Base-by-base conservation (phyloP, 2,888 invertebrate genomes). In the Amphipyra tragopoginis region DNA sequence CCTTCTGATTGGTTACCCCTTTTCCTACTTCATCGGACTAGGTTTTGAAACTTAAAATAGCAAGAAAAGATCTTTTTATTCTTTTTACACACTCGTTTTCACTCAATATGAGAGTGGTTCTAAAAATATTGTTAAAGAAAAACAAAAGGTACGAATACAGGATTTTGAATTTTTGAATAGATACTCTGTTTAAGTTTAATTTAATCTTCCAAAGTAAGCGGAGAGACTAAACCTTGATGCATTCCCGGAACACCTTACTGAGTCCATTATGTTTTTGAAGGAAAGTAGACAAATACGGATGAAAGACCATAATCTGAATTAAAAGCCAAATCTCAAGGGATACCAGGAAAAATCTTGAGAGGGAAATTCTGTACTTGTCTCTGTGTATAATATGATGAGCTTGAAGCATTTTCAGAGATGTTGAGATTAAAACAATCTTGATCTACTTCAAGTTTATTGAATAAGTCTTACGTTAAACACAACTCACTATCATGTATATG, bases 271-370 rank as follows among this genome's bases (percentile, higher is more conserved):
- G 11, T 43, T 42, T 52, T 11, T n/a, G 5, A 29, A 29, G 5
- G 1, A 49, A 38, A 49, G 21, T 11, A 38, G 11, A 38, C 21
- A 15, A 38, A 29, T 7, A 29, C 29, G 8, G 33, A 52, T 52
- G 14, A 34, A 51, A 42, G 51, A n/a, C 42, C 42, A 15, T 52
- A 29, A 29, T 29, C 29, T 29, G 29, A 29, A 29, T 29, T 29
- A 29, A 29, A 29, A 29, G 29, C 29, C 0, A 1, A 7, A 33
- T 42, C 42, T 52, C 42, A n/a, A 14, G 33, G 33, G 42, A 52
- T 51, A 33, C 51, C 33, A 11, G 15, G 15, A 34, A 50, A 29
- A 29, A 5, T 5, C 11, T 5, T 15, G n/a, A 7, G 34, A 36
- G 15, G 4, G 33, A 34, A 14, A 43, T 34, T 29, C 8, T 42